Evolutionary conservation across 1,140 invertebrate species (phyloP).

Genomic region (Zaprionus vittiger): DNA sequence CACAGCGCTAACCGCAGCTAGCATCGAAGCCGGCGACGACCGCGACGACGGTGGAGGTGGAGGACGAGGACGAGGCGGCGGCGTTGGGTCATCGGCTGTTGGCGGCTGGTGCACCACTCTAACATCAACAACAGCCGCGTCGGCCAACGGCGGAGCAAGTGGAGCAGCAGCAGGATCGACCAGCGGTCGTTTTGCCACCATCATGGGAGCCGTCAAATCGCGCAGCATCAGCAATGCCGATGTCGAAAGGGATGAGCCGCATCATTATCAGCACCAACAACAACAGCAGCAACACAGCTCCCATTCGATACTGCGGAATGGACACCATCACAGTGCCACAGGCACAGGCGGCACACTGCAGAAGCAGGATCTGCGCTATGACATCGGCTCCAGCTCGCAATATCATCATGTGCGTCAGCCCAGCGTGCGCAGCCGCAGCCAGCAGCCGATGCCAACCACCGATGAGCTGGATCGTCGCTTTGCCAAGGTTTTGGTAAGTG

Average conservation of each 20-base stretch:
- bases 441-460: constrained; percentile 95
- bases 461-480: constrained; percentile 95
- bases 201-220: constrained; percentile 82
- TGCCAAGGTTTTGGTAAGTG: constrained; percentile 97
- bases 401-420: constrained; percentile 86
- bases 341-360: constrained; percentile 57
- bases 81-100: constrained; percentile 32
- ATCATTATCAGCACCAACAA: constrained; percentile 4
- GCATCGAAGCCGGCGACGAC: constrained; percentile 67
- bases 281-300: constrained; percentile 42
- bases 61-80: constrained; percentile 22
- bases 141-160: constrained; percentile 25
- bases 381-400: constrained; percentile 77
- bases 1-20: constrained; percentile 73
- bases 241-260: constrained; percentile 53
- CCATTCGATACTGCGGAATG: constrained; percentile 68
- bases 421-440: constrained; percentile 89
- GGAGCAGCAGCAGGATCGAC: constrained; percentile 22
- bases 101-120: constrained; percentile 41
- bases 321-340: constrained; percentile 44
- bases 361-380: constrained; percentile 80
- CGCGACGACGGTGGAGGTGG: constrained; percentile 58
- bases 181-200: constrained; percentile 72
- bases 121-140: constrained; percentile 41
- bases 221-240: constrained; percentile 68